phyloP scores from a whole-genome alignment of 2,888 invertebrate species.

The Drosophila melanosoma region DNA sequence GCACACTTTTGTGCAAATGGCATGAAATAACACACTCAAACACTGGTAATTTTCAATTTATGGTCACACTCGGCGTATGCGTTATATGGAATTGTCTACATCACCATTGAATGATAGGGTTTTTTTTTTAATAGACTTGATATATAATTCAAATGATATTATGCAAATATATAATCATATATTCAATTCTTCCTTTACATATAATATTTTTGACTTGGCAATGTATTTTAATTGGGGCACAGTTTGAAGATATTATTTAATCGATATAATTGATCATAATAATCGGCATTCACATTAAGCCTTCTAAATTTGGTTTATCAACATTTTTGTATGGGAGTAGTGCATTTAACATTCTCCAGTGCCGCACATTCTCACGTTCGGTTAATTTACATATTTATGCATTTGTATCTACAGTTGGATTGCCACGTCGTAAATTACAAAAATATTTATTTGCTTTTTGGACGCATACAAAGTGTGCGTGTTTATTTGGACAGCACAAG shows the following conservation, averaged over 20 bases:
- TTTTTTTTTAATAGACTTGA: not conserved
- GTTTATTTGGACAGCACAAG: conserved; percentile 73
- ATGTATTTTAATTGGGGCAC: not conserved
- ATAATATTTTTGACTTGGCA: not conserved
- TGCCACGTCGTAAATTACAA: conserved; percentile 74
- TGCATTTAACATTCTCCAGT: conserved; percentile 45
- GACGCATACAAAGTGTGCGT: conserved; percentile 78
- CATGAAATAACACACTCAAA: conserved; percentile 47
- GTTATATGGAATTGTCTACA: conserved; percentile 40
- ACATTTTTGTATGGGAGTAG: conserved; percentile 21
- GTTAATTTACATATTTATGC: conserved; percentile 56
- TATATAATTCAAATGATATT: not conserved
- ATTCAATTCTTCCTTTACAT: not conserved
- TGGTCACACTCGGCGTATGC: conserved; percentile 63
- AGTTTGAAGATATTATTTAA: not conserved
- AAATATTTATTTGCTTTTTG: conserved; percentile 74
- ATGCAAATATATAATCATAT: not conserved
- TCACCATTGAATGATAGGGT: not conserved
- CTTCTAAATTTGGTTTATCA: conserved; percentile 12
- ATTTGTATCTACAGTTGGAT: conserved; percentile 59
- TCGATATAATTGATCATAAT: conserved; percentile 7
- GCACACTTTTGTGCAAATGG: conserved; percentile 68
- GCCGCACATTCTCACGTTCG: conserved; percentile 70
- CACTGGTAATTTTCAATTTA: conserved; percentile 39
- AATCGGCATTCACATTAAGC: conserved; percentile 17